phyloP scores from a whole-genome alignment of 2,797 vertebrate genomes.

The Otolemur crassicaudatus region DNA sequence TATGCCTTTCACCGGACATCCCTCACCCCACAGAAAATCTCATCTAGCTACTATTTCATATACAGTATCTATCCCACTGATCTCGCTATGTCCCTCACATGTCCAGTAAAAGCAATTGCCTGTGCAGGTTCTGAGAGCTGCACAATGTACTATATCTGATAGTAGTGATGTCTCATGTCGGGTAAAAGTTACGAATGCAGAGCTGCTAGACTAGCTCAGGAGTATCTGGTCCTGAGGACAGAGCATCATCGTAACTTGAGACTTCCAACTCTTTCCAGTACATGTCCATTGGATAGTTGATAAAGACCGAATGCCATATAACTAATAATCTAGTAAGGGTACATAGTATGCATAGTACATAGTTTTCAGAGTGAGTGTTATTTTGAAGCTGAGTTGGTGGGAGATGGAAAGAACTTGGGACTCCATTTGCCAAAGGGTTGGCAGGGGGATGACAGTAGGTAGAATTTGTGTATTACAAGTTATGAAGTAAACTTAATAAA shows the following conservation, averaged over 20 bases:
- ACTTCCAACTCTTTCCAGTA: slow-evolving; percentile 1
- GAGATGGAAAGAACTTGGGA: background rate
- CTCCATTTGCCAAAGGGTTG: background rate
- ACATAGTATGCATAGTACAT: background rate
- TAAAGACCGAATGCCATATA: background rate
- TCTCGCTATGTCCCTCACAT: background rate
- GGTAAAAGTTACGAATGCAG: background rate
- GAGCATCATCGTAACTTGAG: background rate
- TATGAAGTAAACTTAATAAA: slow-evolving; percentile 43
- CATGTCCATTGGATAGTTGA: background rate
- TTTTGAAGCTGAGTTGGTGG: background rate
- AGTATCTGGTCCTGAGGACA: slow-evolving; percentile 27
- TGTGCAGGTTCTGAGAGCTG: background rate
- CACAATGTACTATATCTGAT: background rate
- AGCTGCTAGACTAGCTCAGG: background rate
- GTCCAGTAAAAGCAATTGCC: background rate
- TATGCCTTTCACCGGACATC: background rate
- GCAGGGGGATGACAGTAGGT: background rate
- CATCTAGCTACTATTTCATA: background rate
- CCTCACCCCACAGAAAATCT: background rate
- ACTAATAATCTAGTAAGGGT: background rate
- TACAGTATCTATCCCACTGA: background rate
- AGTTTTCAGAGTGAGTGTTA: background rate
- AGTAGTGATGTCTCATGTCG: background rate
- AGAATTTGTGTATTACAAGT: background rate